A percentile compares a stretch with the other conserved stretches of the same genome.
Evolutionary conservation across 2,113 vertebrate species (phyloP).

Genomic region (Spheniscus mendiculus): DNA sequence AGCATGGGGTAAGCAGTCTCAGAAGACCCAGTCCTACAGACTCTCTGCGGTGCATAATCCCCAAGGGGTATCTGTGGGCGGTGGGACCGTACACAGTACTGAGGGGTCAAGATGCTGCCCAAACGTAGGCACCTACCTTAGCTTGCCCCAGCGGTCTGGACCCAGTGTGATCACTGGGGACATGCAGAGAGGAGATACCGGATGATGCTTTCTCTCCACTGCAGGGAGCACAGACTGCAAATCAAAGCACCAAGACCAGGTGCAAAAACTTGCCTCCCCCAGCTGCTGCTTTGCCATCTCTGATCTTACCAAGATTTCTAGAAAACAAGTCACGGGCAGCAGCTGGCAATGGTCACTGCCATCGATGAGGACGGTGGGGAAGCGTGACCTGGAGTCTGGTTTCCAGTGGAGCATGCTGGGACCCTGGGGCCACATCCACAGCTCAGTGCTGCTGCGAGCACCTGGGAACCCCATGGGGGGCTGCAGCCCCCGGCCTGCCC

Average conservation of each 20-base stretch:
- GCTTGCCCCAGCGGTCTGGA: not conserved
- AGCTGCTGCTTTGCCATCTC: not conserved
- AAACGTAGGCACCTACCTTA: not conserved
- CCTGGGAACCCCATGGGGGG: not conserved
- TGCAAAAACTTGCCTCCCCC: not conserved
- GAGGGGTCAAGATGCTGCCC: not conserved
- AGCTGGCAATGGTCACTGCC: not conserved
- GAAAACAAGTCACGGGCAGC: not conserved
- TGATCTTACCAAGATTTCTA: not conserved
- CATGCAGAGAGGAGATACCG: accelerated
- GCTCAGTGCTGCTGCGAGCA: not conserved
- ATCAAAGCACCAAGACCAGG: not conserved
- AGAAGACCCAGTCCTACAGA: not conserved
- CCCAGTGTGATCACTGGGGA: not conserved
- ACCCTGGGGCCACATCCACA: not conserved
- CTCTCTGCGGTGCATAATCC: not conserved
- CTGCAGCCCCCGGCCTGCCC: not conserved
- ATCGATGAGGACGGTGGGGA: accelerated
- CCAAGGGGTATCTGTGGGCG: not conserved
- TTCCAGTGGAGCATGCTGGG: not conserved
- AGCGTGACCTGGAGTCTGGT: not conserved
- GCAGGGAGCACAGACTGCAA: not conserved
- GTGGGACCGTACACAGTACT: not conserved
- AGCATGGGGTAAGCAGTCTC: not conserved
- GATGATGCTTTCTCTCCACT: not conserved